A percentile compares a stretch with the other conserved stretches of the same genome.
phyloP scores from a whole-genome alignment of 2,888 invertebrate genomes.

The Leucozona laternaria region DNA sequence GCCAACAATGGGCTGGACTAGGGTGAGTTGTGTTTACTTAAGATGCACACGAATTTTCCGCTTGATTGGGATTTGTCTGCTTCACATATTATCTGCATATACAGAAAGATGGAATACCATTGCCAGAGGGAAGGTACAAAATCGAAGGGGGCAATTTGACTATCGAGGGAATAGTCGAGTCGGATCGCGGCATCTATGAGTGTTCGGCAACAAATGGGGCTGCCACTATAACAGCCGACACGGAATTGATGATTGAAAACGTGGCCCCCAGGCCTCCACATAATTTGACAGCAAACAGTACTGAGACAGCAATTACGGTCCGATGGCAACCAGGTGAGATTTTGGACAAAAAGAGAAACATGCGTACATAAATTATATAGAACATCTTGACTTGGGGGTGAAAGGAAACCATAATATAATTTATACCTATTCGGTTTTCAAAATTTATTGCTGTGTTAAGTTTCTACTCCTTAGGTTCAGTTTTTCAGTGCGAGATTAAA shows the following conservation, averaged over 20 bases:
- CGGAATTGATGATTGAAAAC: conserved; percentile 93
- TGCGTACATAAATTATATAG: neutral
- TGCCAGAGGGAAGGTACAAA: conserved; percentile 88
- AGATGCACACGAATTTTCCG: conserved; percentile 48
- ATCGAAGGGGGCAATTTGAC: conserved; percentile 92
- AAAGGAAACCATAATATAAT: no score
- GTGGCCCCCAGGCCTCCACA: conserved; percentile 96
- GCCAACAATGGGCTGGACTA: conserved; percentile 88
- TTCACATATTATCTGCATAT: conserved; percentile 79
- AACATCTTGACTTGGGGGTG: no score
- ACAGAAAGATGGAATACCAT: conserved; percentile 90
- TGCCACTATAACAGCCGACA: conserved; percentile 91
- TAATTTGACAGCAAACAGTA: conserved; percentile 91
- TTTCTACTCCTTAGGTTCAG: no score
- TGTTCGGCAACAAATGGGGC: conserved; percentile 95
- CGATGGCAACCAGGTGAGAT: conserved; percentile 90
- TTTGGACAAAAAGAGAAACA: neutral
- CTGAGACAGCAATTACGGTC: conserved; percentile 89
- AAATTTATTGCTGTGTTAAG: no score
- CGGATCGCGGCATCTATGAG: conserved; percentile 94
- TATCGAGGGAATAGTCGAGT: conserved; percentile 91
- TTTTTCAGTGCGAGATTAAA: no score
- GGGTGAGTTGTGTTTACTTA: conserved; percentile 84
- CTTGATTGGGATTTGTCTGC: conserved; percentile 74
- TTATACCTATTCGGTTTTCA: no score